phyloP scores from a whole-genome alignment of 2,113 vertebrate species.

The Shinisaurus crocodilurus region DNA sequence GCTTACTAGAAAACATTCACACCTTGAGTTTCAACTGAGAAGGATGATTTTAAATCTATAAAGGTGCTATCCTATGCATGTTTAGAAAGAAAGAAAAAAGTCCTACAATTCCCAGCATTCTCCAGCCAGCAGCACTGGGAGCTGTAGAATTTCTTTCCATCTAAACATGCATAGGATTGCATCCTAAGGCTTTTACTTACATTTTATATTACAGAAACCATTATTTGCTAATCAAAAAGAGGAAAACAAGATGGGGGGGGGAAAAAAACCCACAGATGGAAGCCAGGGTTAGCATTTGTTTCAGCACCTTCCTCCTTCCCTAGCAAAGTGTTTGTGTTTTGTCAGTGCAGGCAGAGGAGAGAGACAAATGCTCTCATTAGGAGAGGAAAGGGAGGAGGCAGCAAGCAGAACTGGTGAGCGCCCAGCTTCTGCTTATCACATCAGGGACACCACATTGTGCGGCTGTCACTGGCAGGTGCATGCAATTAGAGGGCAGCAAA shows the following conservation, averaged over 20 bases:
- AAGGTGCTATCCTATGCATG: too few species aligned
- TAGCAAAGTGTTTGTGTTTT: conserved; percentile 35
- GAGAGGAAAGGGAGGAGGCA: conserved; percentile 60
- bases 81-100: too few species aligned
- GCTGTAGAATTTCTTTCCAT: too few species aligned
- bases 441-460: conserved; percentile 63
- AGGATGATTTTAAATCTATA: not conserved
- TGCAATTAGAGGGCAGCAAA: conserved; percentile 69
- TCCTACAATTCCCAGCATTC: too few species aligned
- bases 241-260: not conserved
- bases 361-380: conserved; percentile 66
- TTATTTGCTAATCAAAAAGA: conserved; percentile 34
- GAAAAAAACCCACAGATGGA: not conserved
- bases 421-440: conserved; percentile 62
- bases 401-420: conserved; percentile 48
- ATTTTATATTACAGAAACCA: conserved; percentile 33
- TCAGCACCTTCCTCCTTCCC: conserved; percentile 29
- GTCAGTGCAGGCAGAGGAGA: not conserved
- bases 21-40: not conserved
- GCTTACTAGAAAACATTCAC: conserved; percentile 12
- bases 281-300: conserved; percentile 26
- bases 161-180: too few species aligned
- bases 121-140: too few species aligned
- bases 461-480: conserved; percentile 67
- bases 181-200: not conserved